Conservation (phyloP, 2,797 vertebrate species). For the Acanthiza pusilla region DNA sequence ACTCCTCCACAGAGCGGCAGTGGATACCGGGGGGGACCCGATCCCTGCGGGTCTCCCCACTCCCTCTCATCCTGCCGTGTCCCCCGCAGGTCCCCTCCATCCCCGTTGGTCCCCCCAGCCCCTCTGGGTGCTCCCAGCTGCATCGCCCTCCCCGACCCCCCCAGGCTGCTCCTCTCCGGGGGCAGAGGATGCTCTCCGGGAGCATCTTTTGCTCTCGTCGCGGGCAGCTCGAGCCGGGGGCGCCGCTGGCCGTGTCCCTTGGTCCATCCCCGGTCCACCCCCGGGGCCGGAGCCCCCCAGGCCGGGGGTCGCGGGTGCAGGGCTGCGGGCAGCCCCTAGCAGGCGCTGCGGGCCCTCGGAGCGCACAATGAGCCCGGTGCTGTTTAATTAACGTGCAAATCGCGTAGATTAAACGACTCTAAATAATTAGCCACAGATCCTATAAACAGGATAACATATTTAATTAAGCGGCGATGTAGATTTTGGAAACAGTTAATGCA, state of each 20-base stretch:
- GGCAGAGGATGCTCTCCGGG: background rate
- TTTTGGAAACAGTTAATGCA: conserved; percentile 83
- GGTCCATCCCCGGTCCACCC: no score
- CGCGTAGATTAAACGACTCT: conserved; percentile 95
- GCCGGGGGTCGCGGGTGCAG: background rate
- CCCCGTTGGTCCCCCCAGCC: background rate
- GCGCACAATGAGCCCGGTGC: conserved; percentile 75
- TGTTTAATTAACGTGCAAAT: conserved; percentile 97
- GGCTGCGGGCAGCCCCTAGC: conserved; percentile 69
- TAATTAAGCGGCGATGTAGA: conserved; percentile 83
- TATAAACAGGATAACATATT: conserved; percentile 93
- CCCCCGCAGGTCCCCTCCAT: background rate
- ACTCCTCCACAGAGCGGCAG: background rate
- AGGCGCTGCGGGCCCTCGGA: conserved; percentile 76
- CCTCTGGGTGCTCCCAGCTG: background rate
- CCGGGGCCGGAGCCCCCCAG: background rate
- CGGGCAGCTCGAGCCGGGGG: background rate
- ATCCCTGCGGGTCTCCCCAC: background rate
- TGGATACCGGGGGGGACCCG: background rate
- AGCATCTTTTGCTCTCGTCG: background rate
- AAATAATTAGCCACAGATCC: conserved; percentile 91
- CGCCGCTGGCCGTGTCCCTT: background rate
- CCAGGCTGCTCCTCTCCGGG: background rate
- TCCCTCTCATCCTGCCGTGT: background rate
- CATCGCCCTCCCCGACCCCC: rapidly evolving